phyloP scores from a whole-genome alignment of 2,113 vertebrate genomes.

The Eptesicus fuscus region DNA sequence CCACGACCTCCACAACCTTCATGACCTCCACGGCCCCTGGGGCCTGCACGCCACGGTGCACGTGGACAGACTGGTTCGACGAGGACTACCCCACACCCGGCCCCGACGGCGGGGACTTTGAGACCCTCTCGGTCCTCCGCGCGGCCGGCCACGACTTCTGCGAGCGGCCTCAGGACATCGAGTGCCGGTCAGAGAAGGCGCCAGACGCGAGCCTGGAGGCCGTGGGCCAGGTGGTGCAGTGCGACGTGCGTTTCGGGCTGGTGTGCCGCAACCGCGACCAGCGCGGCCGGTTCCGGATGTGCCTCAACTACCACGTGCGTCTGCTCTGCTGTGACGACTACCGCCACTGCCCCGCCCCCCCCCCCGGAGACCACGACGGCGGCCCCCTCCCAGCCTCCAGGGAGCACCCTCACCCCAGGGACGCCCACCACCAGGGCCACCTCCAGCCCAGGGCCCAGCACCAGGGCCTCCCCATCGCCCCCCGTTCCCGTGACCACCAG shows the following conservation, averaged over 20 bases:
- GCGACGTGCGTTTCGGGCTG: slow-evolving; percentile 23
- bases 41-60: slow-evolving; percentile 59
- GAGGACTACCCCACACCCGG: slow-evolving; percentile 67
- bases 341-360: not conserved
- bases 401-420: not conserved
- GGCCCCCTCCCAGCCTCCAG: not conserved
- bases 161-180: slow-evolving; percentile 52
- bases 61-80: slow-evolving; percentile 81
- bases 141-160: not conserved
- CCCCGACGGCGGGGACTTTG: slow-evolving; percentile 59
- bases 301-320: slow-evolving; percentile 70
- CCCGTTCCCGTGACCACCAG: not conserved
- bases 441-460: not conserved
- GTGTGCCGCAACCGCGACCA: slow-evolving; percentile 69
- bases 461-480: not conserved
- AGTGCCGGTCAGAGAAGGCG: slow-evolving; percentile 67
- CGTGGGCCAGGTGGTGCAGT: slow-evolving; percentile 69
- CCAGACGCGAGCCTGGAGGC: not conserved
- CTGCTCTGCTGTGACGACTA: slow-evolving; percentile 70
- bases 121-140: not conserved
- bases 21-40: accelerated
- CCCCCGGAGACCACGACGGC: not conserved
- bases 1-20: too few species aligned
- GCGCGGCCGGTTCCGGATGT: not conserved
- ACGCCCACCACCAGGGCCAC: too few species aligned